Base-by-base conservation (phyloP, 2,797 vertebrate genomes). In the Xenops minutus region DNA sequence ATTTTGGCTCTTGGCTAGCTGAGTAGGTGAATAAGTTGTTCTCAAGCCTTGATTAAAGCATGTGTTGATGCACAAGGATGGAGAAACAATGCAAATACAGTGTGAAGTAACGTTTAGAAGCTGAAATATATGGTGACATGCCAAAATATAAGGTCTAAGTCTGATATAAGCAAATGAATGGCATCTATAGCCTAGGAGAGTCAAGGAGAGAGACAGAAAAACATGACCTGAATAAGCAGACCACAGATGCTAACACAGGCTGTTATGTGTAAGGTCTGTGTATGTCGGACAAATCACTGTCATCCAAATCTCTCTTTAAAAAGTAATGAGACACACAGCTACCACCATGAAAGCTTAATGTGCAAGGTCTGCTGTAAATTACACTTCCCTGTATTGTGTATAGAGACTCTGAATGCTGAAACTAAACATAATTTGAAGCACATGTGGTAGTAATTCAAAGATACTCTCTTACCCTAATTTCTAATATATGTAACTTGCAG, bases 351-450 rank as follows among this genome's bases (percentile, higher is more conserved):
- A 91, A 94, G 43, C 84, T 79, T 91, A 82, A 94, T 63, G 78
- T 69, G 27, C 30, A 86, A 81, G 36, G 69, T 81, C 79, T 84
- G 51, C 48, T 88, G 76, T 75, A 74, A 95, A 71, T 94, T 88
- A 89, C 5, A 22, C 43, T 66, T 34, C 43, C 21, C 10, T 41
- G 49, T 76, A 71, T 43, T 0, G 2, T 2, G 19, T 69, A 18
- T 16, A 43, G 37, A 56, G 22, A 48, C 30, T 80, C 51, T 56
- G 75, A 85, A 68, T 2, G 17, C 19, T 75, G 76, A 30, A 68
- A 24, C 75, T 61, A 44, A 63, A 66, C 27, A 10, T 68, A 68
- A 76, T 74, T 66, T 63, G 59, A 67, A 51, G 39, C 73, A 82
- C 1, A 39, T 62, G 51, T 82, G 79, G 79, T 78, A 75, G 36